These are phyloP conservation scores for Alsophila aescularia DNA, from an alignment of 2,888 invertebrate species.

Conservation along the genomic window DNA sequence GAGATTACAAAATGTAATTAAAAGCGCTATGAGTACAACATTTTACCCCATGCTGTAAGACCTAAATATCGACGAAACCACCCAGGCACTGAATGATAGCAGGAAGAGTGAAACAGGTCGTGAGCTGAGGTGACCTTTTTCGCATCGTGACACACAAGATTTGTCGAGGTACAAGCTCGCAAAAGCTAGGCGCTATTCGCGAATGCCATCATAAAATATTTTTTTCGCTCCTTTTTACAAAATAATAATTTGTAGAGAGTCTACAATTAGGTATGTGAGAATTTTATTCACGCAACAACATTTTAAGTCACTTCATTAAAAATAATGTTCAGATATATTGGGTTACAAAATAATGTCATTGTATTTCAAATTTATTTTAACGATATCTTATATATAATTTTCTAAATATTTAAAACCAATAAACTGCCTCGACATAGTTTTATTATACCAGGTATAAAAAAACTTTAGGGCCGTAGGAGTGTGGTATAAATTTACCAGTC, in stretches of 20 bases:
- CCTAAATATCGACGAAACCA: slow-evolving; percentile 8
- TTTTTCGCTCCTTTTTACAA: too few relatives aligned
- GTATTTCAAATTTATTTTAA: slow-evolving; percentile 8
- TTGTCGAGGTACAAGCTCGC: not conserved
- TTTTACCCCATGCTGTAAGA: not conserved
- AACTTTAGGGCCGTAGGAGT: too few relatives aligned
- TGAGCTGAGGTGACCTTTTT: slow-evolving; percentile 30
- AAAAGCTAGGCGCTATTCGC: too few relatives aligned
- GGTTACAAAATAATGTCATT: slow-evolving; percentile 7
- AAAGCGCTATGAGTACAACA: too few relatives aligned
- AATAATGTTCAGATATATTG: slow-evolving; percentile 3
- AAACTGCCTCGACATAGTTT: slow-evolving; percentile 11
- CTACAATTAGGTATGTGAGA: too few relatives aligned
- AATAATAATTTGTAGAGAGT: too few relatives aligned
- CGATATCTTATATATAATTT: slow-evolving; percentile 1
- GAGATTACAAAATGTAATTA: too few relatives aligned
- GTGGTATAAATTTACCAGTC: too few relatives aligned
- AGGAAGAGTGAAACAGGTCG: slow-evolving; percentile 26
- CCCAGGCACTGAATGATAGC: slow-evolving; percentile 5
- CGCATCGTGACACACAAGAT: slow-evolving; percentile 28
- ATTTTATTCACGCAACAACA: too few relatives aligned
- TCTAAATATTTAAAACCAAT: slow-evolving; percentile 17
- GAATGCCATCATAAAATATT: too few relatives aligned
- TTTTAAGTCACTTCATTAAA: not conserved
- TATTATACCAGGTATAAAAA: slow-evolving; percentile 11